Evolutionary conservation across 92 coral and sea anemone genomes (phyloP).

Genomic region (Porites rus): DNA sequence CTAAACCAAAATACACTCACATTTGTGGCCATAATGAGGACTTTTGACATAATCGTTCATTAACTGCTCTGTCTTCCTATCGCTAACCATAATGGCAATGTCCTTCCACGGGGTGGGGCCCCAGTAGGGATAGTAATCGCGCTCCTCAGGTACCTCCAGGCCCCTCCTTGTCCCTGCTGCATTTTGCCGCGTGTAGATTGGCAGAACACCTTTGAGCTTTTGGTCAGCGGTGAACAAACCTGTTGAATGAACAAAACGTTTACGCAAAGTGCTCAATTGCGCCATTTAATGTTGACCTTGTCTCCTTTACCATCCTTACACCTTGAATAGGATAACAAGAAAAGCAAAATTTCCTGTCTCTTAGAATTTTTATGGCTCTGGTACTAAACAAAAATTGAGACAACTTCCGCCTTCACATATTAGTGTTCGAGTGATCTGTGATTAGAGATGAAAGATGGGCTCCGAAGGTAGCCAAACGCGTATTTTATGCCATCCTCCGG

Average conservation of each 20-base stretch:
- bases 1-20: background rate
- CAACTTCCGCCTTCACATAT: too few relatives aligned
- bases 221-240: conserved; percentile 53
- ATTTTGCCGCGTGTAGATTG: conserved; percentile 55
- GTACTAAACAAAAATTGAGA: too few relatives aligned
- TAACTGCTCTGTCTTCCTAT: conserved; percentile 19
- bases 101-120: conserved; percentile 56
- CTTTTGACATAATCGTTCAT: conserved; percentile 42
- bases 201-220: background rate
- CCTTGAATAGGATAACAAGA: background rate
- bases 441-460: too few relatives aligned
- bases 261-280: background rate
- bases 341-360: too few relatives aligned
- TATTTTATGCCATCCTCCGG: too few relatives aligned
- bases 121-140: conserved; percentile 62
- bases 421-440: too few relatives aligned
- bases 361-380: too few relatives aligned
- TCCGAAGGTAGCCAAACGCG: too few relatives aligned
- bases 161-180: conserved; percentile 57
- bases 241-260: background rate
- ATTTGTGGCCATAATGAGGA: conserved; percentile 29
- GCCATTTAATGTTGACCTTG: too few relatives aligned
- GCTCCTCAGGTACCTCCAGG: conserved; percentile 53
- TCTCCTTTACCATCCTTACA: background rate
- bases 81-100: conserved; percentile 49